Percentiles rank a stretch among this genome's conserved stretches.
Conservation (phyloP, 2,113 vertebrate genomes). For the Capricornis sumatraensis region DNA sequence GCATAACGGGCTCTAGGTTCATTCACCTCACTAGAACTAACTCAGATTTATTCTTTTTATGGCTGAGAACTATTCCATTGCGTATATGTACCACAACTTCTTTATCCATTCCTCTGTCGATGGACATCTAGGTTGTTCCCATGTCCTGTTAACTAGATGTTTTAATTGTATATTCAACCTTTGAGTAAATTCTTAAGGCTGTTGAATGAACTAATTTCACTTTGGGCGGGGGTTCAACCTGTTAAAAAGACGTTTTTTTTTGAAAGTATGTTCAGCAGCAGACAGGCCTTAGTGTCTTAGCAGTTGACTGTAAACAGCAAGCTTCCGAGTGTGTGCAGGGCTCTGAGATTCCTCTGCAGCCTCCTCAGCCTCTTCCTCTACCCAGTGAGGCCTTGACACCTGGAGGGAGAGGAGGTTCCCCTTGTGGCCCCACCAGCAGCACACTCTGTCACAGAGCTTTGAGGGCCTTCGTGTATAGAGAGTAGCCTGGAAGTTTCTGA, state of each 20-base stretch:
- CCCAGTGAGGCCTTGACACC: background rate
- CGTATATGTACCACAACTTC: background rate
- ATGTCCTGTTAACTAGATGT: background rate
- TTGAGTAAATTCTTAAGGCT: background rate
- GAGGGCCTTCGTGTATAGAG: background rate
- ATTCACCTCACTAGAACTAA: background rate
- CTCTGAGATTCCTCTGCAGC: background rate
- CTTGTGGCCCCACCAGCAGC: rapidly evolving
- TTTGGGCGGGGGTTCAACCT: background rate
- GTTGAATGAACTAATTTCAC: background rate
- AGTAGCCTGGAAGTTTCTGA: background rate
- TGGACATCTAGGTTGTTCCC: background rate
- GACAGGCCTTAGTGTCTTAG: background rate
- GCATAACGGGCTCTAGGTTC: background rate
- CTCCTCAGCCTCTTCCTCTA: too few species aligned
- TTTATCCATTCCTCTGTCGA: background rate
- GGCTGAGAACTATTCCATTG: background rate
- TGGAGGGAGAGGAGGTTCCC: background rate
- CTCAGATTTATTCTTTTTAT: background rate
- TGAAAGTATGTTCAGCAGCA: background rate
- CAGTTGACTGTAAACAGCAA: background rate
- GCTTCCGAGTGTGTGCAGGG: rapidly evolving
- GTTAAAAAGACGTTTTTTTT: background rate
- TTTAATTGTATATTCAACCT: background rate
- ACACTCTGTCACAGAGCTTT: background rate